Conservation (phyloP, 2,888 invertebrate species). For the Hirtodrosophila trivittata region DNA sequence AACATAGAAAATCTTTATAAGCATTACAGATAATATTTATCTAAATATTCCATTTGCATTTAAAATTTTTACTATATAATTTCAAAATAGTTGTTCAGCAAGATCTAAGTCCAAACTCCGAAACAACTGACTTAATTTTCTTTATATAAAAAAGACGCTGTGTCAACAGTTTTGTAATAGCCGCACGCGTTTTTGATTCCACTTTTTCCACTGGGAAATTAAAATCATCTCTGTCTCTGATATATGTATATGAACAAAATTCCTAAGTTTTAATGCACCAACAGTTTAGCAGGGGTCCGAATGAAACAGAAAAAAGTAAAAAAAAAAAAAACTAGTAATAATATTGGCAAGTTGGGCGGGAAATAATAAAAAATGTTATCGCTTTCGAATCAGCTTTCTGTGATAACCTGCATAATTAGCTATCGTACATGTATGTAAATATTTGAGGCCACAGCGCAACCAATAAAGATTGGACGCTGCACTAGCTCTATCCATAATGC, state of each 20-base stretch:
- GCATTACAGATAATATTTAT: no score
- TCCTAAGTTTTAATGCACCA: conserved; percentile 53
- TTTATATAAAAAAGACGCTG: no score
- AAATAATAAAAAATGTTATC: neutral
- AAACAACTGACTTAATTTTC: no score
- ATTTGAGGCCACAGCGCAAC: conserved; percentile 7
- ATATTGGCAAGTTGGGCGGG: neutral
- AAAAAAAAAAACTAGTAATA: neutral
- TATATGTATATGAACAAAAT: conserved; percentile 23
- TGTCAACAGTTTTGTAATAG: no score
- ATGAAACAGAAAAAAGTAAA: neutral
- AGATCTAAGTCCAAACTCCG: no score
- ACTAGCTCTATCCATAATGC: conserved; percentile 23
- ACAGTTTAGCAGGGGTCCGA: conserved; percentile 27
- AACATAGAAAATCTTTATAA: no score
- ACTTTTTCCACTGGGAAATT: no score
- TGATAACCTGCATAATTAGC: conserved; percentile 3
- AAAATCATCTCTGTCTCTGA: neutral
- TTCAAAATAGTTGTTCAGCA: no score
- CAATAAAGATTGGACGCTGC: conserved; percentile 13
- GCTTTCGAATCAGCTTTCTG: conserved; percentile 9
- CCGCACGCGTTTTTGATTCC: no score
- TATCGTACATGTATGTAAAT: conserved; percentile 20
- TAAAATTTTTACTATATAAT: no score
- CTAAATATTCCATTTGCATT: no score